Conservation (phyloP, 2,797 vertebrate species). For the Monodelphis domestica region DNA sequence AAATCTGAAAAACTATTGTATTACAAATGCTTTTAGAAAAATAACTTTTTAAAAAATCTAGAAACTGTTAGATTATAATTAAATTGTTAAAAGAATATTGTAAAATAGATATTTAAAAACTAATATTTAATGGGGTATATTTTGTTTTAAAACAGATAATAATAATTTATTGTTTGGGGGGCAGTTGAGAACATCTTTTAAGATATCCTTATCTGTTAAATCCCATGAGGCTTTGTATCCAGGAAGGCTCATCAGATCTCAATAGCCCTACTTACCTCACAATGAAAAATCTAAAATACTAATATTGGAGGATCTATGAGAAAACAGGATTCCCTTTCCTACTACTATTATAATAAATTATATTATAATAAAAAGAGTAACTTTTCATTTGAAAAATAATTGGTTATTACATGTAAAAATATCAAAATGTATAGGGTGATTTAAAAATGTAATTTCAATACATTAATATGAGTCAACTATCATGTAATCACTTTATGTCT, state of each 20-base stretch:
- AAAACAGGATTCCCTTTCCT: not conserved
- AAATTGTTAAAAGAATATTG: not conserved
- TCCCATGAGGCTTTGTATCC: not conserved
- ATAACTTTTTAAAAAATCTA: not conserved
- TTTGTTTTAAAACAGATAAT: not conserved
- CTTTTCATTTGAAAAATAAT: not conserved
- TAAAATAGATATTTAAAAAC: not conserved
- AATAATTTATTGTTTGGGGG: not conserved
- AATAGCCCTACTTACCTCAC: not conserved
- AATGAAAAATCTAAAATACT: not conserved
- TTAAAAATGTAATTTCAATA: not conserved
- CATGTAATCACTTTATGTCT: not conserved
- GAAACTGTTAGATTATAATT: not conserved
- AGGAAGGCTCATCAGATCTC: not conserved
- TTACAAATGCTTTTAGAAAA: not conserved
- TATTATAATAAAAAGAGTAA: no score
- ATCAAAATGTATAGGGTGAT: not conserved
- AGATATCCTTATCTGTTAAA: not conserved
- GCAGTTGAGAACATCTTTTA: not conserved
- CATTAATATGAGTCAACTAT: not conserved
- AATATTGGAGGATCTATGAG: not conserved
- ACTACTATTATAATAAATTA: not conserved
- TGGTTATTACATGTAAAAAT: not conserved
- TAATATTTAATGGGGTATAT: not conserved
- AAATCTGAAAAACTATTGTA: not conserved